These are phyloP conservation scores for Octopus sinensis DNA, from an alignment of 1,140 invertebrate genomes.

Conservation along the genomic window DNA sequence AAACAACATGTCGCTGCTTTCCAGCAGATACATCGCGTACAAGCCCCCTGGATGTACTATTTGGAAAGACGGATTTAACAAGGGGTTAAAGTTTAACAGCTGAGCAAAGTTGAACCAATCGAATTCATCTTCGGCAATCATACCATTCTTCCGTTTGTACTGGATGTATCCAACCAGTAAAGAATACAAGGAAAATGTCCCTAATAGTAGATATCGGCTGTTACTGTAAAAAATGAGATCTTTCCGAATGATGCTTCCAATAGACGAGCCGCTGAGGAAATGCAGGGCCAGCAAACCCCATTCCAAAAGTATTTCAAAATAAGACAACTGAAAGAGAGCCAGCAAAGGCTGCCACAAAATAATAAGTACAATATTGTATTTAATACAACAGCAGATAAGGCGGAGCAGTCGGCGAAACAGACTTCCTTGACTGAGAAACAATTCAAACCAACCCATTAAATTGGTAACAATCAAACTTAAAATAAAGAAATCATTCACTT, in stretches of 20 bases:
- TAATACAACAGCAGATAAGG: conserved; percentile 54
- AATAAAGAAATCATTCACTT: conserved; percentile 62
- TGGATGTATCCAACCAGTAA: conserved; percentile 28
- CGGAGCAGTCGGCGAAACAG: conserved; percentile 50
- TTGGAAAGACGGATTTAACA: conserved; percentile 29
- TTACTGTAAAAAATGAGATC: conserved; percentile 43
- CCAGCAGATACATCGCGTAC: conserved; percentile 50
- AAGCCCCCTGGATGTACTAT: conserved; percentile 31
- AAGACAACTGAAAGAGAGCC: conserved; percentile 54
- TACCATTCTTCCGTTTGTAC: conserved; percentile 30
- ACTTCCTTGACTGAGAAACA: conserved; percentile 50
- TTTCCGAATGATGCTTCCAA: conserved; percentile 43
- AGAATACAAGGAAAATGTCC: conserved; percentile 28
- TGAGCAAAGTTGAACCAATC: conserved; percentile 52
- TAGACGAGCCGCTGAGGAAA: conserved; percentile 38
- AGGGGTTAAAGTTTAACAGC: conserved; percentile 41
- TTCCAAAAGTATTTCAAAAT: conserved; percentile 41
- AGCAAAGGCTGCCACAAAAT: conserved; percentile 57
- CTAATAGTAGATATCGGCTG: conserved; percentile 25
- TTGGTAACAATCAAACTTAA: conserved; percentile 58
- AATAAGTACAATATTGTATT: conserved; percentile 59
- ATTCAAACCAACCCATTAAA: conserved; percentile 57
- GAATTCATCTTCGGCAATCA: conserved; percentile 34
- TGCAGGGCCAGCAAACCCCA: conserved; percentile 43
- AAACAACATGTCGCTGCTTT: conserved; percentile 55